Conservation (phyloP, 2,113 vertebrate genomes). For the Solea solea region DNA sequence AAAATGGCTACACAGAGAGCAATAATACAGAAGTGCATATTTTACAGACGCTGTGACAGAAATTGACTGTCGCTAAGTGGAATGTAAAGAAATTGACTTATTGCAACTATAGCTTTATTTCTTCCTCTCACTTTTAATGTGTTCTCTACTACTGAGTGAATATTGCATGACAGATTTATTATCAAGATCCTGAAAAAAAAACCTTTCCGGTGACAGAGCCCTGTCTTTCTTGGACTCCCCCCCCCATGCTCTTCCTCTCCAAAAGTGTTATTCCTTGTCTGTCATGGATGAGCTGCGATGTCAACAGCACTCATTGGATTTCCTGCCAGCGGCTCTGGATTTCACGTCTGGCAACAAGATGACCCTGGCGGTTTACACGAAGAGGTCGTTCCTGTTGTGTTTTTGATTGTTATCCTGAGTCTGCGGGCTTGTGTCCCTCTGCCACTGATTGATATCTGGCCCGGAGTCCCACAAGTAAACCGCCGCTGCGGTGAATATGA, state of each 20-base stretch:
- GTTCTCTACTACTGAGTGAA: slow-evolving; percentile 28
- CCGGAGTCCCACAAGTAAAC: slow-evolving; percentile 46
- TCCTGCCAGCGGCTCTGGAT: slow-evolving; percentile 65
- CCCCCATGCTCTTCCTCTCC: slow-evolving; percentile 35
- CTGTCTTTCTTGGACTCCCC: slow-evolving; percentile 35
- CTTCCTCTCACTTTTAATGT: slow-evolving; percentile 20
- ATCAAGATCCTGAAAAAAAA: not conserved
- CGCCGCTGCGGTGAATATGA: slow-evolving; percentile 50
- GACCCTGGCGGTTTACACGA: slow-evolving; percentile 59
- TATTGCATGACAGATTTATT: slow-evolving; percentile 48
- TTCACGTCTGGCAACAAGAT: slow-evolving; percentile 66
- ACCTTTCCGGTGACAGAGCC: slow-evolving; percentile 32
- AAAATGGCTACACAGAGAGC: slow-evolving; percentile 58
- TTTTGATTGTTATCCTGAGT: slow-evolving; percentile 74
- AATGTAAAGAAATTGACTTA: not conserved
- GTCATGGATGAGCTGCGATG: slow-evolving; percentile 66
- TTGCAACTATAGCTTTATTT: not conserved
- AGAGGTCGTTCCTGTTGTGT: slow-evolving; percentile 66
- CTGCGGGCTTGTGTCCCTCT: slow-evolving; percentile 50
- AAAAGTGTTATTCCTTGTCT: slow-evolving; percentile 72
- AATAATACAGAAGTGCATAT: slow-evolving; percentile 65
- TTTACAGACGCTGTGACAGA: slow-evolving; percentile 58
- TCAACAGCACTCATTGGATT: slow-evolving; percentile 66
- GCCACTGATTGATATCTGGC: slow-evolving; percentile 62
- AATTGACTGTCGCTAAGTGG: slow-evolving; percentile 31